Evolutionary conservation across 2,113 vertebrate species (phyloP).

Genomic region (Leucopsar rothschildi): DNA sequence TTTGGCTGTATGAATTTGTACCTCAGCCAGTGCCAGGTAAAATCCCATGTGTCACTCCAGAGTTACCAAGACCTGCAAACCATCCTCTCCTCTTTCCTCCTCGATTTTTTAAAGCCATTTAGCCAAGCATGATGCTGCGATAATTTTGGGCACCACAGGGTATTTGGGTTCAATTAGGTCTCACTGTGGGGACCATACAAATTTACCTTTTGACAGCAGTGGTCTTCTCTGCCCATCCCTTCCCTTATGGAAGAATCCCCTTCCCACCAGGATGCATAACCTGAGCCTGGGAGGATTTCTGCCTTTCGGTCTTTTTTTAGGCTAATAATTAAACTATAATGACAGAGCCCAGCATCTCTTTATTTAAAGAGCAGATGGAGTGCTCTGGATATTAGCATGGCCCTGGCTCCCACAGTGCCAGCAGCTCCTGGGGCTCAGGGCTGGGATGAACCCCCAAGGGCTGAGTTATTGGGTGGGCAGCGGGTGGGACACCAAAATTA

Average conservation of each 20-base stretch:
- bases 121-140: not conserved
- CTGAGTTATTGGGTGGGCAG: not conserved
- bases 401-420: not conserved
- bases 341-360: constrained; percentile 16
- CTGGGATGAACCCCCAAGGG: not conserved
- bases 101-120: not conserved
- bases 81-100: not conserved
- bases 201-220: not conserved
- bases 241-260: not conserved
- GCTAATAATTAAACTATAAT: constrained; percentile 26
- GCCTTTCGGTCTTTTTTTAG: not conserved
- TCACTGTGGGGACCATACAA: fast-evolving
- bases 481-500: not conserved
- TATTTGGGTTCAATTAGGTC: not conserved
- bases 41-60: fast-evolving
- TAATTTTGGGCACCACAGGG: not conserved
- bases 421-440: not conserved
- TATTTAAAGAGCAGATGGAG: constrained; percentile 49
- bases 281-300: not conserved
- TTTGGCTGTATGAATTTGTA: not conserved
- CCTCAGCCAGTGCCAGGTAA: not conserved
- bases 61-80: fast-evolving
- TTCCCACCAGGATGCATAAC: not conserved
- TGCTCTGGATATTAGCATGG: not conserved
- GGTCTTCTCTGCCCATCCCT: not conserved